phyloP scores from a whole-genome alignment of 1,140 invertebrate species.

The Drosophila albomicans region DNA sequence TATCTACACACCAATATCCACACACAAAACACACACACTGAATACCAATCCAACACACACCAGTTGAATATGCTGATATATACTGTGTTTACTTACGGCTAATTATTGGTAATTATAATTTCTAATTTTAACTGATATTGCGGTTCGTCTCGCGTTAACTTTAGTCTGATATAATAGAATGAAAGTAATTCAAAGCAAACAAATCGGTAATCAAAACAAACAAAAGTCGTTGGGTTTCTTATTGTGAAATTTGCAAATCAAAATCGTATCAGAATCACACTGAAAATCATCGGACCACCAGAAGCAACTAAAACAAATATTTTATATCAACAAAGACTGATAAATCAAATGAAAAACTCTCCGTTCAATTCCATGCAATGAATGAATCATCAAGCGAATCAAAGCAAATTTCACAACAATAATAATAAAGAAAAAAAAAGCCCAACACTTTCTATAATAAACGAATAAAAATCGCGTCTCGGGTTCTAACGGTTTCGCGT shows the following conservation, averaged over 20 bases:
- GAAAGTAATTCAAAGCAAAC: constrained; percentile 37
- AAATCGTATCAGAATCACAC: constrained; percentile 23
- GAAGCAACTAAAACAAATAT: constrained; percentile 51
- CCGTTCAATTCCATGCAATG: constrained; percentile 52
- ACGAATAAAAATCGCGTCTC: constrained; percentile 64
- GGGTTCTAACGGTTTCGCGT: constrained; percentile 84
- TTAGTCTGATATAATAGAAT: constrained; percentile 32
- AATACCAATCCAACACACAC: constrained; percentile 22
- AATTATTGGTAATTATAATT: constrained; percentile 45
- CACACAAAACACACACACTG: constrained; percentile 17
- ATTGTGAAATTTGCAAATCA: constrained; percentile 50
- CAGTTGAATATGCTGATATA: constrained; percentile 37
- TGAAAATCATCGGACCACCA: not conserved
- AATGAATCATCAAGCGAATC: constrained; percentile 34
- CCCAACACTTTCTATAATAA: constrained; percentile 59
- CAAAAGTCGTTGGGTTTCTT: constrained; percentile 51
- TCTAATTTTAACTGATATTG: constrained; percentile 55
- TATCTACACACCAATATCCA: constrained; percentile 22
- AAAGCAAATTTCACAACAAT: constrained; percentile 43
- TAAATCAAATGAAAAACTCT: constrained; percentile 39
- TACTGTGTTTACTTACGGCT: constrained; percentile 50
- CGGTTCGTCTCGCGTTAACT: constrained; percentile 60
- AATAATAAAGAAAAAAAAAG: not conserved
- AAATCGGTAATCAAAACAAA: constrained; percentile 51
- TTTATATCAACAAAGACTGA: constrained; percentile 68